Evolutionary conservation across 2,888 invertebrate species (phyloP).

Genomic region (Meteorus cinctellus): DNA sequence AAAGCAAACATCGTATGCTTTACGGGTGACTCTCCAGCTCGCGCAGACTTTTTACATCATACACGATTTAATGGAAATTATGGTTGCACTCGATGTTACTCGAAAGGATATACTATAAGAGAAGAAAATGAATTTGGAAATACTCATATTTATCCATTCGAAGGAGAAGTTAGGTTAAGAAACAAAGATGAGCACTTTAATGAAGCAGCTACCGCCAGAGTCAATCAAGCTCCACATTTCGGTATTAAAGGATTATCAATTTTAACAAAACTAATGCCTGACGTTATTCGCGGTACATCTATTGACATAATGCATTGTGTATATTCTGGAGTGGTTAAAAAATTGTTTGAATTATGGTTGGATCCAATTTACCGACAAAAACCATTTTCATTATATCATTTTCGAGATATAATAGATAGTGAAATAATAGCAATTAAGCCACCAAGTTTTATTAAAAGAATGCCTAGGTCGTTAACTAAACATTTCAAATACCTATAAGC

Average conservation of each 20-base stretch:
- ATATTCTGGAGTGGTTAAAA: conserved; percentile 19
- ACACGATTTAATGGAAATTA: conserved; percentile 11
- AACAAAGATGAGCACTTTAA: background rate
- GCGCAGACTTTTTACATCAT: conserved; percentile 1
- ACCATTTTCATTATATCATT: too few relatives aligned
- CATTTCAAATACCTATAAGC: conserved; percentile 38
- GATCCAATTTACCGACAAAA: background rate
- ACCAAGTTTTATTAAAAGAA: conserved; percentile 32
- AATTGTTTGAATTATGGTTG: background rate
- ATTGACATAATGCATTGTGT: conserved; percentile 40
- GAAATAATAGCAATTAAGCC: conserved; percentile 29
- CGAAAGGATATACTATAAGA: background rate
- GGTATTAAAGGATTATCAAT: conserved; percentile 36
- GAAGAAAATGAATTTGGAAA: conserved; percentile 22
- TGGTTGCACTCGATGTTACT: conserved; percentile 15
- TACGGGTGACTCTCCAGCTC: background rate
- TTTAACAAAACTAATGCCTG: conserved; percentile 28
- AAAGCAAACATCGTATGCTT: conserved; percentile 2
- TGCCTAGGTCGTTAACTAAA: conserved; percentile 6
- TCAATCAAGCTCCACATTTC: background rate
- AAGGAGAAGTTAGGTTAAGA: background rate
- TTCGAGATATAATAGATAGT: conserved; percentile 12
- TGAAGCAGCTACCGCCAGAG: too few relatives aligned
- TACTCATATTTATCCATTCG: conserved; percentile 35
- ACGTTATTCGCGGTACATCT: conserved; percentile 22